Evolutionary conservation across 2,888 invertebrate species (phyloP), one percentile per base, ranked within the genome.

Genomic region (Calameuta pallipes): DNA sequence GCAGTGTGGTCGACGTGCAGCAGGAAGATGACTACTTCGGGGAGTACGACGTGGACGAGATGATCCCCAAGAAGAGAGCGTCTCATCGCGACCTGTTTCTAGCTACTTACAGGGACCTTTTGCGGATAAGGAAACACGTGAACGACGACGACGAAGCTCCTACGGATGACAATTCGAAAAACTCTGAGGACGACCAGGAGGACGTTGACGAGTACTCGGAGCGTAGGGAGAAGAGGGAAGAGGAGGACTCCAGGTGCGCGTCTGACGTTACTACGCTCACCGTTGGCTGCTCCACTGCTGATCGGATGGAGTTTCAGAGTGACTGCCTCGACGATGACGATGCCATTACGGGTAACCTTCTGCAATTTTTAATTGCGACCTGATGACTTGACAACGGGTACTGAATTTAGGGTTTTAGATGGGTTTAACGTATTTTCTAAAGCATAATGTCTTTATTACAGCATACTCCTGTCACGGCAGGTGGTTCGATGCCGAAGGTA

Each of bases 391-490:
- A 36, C 56, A 56, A 56, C 23, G 56, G 56, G 1, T 23, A 56
- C 23, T 23, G 23, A 56, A 71, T 30, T 71, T 30, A 33, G 34
- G 23, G 31, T 33, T 3, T 33, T 33, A 33, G 71, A 71, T 71
- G 31, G 0, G 13, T 3, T 30, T 11, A 71, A 30, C 9, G 9
- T 71, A 71, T 71, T 31, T 11, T 30, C 9, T 71, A 71, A 11
- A 11, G 71, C 6, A 30, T 71, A 1, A 34, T 56, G 56, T 23
- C 23, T 23, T 56, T 56, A 81, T 92, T 91, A 31, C 92, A 97
- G 97, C 96, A 80, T 97, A 97, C 93, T 96, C 96, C 70, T 97
- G 97, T 91, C 97, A 97, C 91, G 97, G 97, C 76, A 95, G 96
- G 74, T 97, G 97, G 97, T 89, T 90, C 87, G 91, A 91, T 82